Percentiles rank a stretch among this genome's conserved stretches.
Evolutionary conservation across 2,113 vertebrate genomes (phyloP).

Genomic region (Hemiprocne comata): DNA sequence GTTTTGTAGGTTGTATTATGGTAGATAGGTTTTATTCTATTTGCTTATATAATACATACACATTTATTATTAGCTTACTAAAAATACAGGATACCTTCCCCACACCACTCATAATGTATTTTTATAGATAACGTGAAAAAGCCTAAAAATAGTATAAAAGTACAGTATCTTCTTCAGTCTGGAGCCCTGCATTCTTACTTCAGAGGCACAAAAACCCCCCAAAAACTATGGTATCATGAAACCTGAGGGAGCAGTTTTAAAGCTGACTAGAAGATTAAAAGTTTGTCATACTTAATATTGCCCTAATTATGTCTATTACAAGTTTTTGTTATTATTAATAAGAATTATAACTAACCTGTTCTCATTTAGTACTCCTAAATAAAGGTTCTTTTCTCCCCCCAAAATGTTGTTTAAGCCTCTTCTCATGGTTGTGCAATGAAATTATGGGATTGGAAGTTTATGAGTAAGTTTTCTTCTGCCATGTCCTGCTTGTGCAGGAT

Average conservation of each 20-base stretch:
- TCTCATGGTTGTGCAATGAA: background rate
- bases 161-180: background rate
- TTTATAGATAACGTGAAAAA: background rate
- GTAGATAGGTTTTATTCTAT: background rate
- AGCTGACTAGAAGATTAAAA: background rate
- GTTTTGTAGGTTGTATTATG: background rate
- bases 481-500: background rate
- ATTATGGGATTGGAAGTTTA: background rate
- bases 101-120: background rate
- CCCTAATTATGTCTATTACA: background rate
- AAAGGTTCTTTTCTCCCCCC: fast-evolving
- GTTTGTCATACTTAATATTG: background rate
- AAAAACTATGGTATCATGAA: background rate
- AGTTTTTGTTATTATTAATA: background rate
- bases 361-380: background rate
- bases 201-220: background rate
- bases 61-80: background rate
- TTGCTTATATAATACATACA: background rate
- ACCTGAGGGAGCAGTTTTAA: background rate
- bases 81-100: background rate
- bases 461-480: background rate
- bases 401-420: background rate
- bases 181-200: background rate
- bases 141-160: background rate
- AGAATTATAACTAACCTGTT: background rate